Evolutionary conservation across 2,888 invertebrate species (phyloP).

Genomic region (Drosophila eohydei): DNA sequence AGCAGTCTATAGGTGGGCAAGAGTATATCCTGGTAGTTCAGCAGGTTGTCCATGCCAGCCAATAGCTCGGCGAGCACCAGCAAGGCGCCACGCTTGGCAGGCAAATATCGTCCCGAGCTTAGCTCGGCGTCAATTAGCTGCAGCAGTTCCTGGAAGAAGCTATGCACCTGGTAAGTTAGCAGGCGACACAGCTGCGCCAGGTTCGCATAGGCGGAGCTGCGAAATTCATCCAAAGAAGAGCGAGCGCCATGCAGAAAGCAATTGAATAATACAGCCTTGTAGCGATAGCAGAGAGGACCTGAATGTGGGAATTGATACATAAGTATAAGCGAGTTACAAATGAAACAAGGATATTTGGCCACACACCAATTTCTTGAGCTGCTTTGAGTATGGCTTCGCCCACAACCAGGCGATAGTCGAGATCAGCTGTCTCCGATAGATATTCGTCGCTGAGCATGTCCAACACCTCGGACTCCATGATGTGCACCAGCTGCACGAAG

Average conservation of each 20-base stretch:
- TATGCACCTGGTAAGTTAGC: slow-evolving; percentile 83
- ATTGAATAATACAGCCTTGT: slow-evolving; percentile 81
- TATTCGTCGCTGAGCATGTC: slow-evolving; percentile 83
- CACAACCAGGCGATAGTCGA: slow-evolving; percentile 83
- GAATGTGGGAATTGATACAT: background rate
- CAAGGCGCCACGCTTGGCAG: slow-evolving; percentile 83
- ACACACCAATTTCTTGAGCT: slow-evolving; percentile 80
- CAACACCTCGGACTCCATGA: slow-evolving; percentile 82
- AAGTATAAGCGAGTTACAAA: background rate
- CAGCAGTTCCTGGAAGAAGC: slow-evolving; percentile 83
- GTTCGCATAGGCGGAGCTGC: slow-evolving; percentile 83
- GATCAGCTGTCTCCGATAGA: slow-evolving; percentile 69
- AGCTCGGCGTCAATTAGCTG: slow-evolving; percentile 79
- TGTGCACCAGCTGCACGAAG: slow-evolving; percentile 77
- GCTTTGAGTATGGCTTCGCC: slow-evolving; percentile 84
- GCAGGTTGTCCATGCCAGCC: slow-evolving; percentile 82
- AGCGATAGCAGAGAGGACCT: slow-evolving; percentile 83
- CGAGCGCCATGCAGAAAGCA: slow-evolving; percentile 82
- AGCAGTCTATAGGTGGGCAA: slow-evolving; percentile 83
- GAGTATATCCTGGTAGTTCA: slow-evolving; percentile 83
- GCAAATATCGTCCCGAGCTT: slow-evolving; percentile 79
- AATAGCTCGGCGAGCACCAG: slow-evolving; percentile 83
- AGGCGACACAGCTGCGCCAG: slow-evolving; percentile 82
- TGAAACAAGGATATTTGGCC: background rate
- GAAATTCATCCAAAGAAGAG: slow-evolving; percentile 80